A percentile compares a stretch with the other conserved stretches of the same genome.
phyloP scores from a whole-genome alignment of 2,797 vertebrate genomes.

The Poecilia picta region DNA sequence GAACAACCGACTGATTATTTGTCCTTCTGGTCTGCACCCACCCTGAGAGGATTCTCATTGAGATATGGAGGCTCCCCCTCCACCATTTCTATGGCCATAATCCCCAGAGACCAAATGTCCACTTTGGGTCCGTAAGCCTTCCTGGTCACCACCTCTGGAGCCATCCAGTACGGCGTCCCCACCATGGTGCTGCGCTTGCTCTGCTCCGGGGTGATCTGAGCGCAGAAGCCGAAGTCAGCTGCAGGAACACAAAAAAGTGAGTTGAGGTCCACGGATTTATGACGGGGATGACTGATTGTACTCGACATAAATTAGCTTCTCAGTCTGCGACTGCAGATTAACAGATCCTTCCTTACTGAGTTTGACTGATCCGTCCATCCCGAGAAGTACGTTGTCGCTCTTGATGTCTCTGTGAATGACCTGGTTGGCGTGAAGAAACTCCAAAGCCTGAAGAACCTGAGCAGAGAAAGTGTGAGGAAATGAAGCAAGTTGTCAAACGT shows the following conservation, averaged over 20 bases:
- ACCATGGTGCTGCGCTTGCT: constrained; percentile 99
- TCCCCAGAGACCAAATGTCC: constrained; percentile 98
- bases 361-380: constrained; percentile 99
- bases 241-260: constrained; percentile 13
- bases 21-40: constrained; percentile 69
- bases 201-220: constrained; percentile 98
- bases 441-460: constrained; percentile 95
- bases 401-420: constrained; percentile 99
- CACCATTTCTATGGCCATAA: constrained; percentile 99
- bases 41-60: constrained; percentile 97
- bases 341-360: constrained; percentile 85
- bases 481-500: neutral
- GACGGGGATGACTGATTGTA: neutral
- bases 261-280: neutral
- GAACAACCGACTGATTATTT: neutral
- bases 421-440: constrained; percentile 97
- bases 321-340: neutral
- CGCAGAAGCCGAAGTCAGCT: constrained; percentile 99
- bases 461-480: neutral
- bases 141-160: constrained; percentile 96
- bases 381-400: constrained; percentile 97
- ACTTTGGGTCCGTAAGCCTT: constrained; percentile 98
- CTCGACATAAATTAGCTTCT: neutral
- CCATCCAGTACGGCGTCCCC: constrained; percentile 99
- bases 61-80: constrained; percentile 98